Evolutionary conservation across 2,797 vertebrate genomes (phyloP).

Genomic region (Intellagama lesueurii): DNA sequence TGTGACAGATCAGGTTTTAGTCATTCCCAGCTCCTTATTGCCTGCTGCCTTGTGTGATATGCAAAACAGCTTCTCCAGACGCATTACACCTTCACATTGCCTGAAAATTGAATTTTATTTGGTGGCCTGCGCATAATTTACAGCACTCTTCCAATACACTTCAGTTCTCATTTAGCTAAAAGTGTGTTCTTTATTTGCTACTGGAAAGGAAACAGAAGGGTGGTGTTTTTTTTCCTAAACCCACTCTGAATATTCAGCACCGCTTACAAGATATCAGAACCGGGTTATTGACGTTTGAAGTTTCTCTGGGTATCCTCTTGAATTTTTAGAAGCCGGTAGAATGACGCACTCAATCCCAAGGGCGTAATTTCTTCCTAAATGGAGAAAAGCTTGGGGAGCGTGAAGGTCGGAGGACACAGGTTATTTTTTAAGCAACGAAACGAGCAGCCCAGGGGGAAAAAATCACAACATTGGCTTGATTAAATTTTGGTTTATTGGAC

Average conservation of each 20-base stretch:
- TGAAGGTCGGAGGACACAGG: conserved; percentile 52
- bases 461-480: not conserved
- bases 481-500: not conserved
- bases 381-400: conserved; percentile 31
- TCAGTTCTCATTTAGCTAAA: conserved; percentile 75
- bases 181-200: conserved; percentile 73
- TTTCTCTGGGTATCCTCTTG: conserved; percentile 38
- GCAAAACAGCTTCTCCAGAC: conserved; percentile 75
- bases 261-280: conserved; percentile 47
- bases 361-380: conserved; percentile 51
- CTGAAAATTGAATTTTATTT: conserved; percentile 82
- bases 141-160: conserved; percentile 71
- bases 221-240: not conserved
- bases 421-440: conserved; percentile 37
- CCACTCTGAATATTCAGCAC: conserved; percentile 56
- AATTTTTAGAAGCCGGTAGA: conserved; percentile 47
- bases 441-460: not conserved
- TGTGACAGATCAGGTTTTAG: conserved; percentile 73
- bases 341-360: conserved; percentile 51
- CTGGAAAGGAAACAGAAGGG: conserved; percentile 64
- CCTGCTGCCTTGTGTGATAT: conserved; percentile 80
- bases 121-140: conserved; percentile 77
- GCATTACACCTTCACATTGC: conserved; percentile 72
- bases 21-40: conserved; percentile 68
- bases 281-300: conserved; percentile 43